phyloP scores from a whole-genome alignment of 1,140 invertebrate species.

The Stegodyphus mimosarum region DNA sequence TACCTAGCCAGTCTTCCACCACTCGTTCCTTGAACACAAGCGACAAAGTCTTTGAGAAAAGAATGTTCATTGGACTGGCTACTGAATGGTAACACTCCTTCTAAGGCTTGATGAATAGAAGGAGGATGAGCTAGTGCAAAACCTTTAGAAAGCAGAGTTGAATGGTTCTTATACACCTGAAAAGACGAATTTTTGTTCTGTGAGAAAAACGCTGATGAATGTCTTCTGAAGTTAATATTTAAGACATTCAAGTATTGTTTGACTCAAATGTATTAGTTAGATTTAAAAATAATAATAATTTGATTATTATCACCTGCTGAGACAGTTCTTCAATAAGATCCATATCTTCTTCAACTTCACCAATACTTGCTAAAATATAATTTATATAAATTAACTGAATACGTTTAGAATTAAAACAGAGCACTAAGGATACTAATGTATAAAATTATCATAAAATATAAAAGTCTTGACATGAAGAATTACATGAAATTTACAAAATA shows the following conservation, averaged over 20 bases:
- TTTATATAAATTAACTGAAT: slow-evolving; percentile 8
- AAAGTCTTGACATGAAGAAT: neutral
- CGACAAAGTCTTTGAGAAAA: slow-evolving; percentile 93
- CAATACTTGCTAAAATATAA: slow-evolving; percentile 70
- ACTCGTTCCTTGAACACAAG: slow-evolving; percentile 84
- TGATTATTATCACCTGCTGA: slow-evolving; percentile 65
- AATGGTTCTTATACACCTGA: slow-evolving; percentile 80
- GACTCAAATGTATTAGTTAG: too few relatives aligned
- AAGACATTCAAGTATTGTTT: too few relatives aligned
- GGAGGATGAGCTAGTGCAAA: slow-evolving; percentile 89
- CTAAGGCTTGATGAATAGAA: slow-evolving; percentile 88
- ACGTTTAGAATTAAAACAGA: too few relatives aligned
- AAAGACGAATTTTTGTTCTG: neutral
- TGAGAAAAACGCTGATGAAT: too few relatives aligned
- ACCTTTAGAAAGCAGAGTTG: slow-evolving; percentile 84
- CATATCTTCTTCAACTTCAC: slow-evolving; percentile 80
- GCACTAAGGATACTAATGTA: neutral
- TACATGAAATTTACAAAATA: too few relatives aligned
- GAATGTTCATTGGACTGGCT: slow-evolving; percentile 89
- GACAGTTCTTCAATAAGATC: slow-evolving; percentile 79
- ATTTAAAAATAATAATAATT: neutral
- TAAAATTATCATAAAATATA: neutral
- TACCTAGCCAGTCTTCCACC: slow-evolving; percentile 85
- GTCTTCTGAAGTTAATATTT: too few relatives aligned
- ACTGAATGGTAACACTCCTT: slow-evolving; percentile 84